phyloP scores from a whole-genome alignment of 53 echinoderm and acorn worm genomes.

The Luidia sarsii region DNA sequence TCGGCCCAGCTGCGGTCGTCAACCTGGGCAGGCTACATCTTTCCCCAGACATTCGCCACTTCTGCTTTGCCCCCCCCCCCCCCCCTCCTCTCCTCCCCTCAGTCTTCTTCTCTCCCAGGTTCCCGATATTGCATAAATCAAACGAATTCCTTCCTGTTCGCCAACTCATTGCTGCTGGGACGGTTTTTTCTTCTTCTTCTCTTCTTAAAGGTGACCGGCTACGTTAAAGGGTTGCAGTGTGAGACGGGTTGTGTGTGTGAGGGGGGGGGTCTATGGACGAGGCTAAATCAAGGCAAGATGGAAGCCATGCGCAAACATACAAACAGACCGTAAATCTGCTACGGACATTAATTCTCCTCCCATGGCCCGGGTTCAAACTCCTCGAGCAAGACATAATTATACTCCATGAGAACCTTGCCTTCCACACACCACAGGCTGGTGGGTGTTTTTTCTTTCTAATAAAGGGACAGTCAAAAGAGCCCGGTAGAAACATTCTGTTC shows the following conservation, averaged over 20 bases:
- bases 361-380: slow-evolving; percentile 2
- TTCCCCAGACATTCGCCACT: neutral
- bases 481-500: too few relatives aligned
- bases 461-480: too few relatives aligned
- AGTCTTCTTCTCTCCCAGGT: neutral
- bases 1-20: slow-evolving; percentile 27
- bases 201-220: too few relatives aligned
- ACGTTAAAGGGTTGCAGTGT: slow-evolving; percentile 28
- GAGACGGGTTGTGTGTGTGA: too few relatives aligned
- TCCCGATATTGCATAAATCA: slow-evolving; percentile 36
- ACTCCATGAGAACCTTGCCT: too few relatives aligned
- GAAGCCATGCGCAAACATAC: slow-evolving; percentile 13
- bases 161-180: neutral
- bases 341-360: neutral
- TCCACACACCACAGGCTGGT: too few relatives aligned
- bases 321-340: slow-evolving; percentile 15
- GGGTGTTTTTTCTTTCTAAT: too few relatives aligned
- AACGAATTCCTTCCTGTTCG: slow-evolving; percentile 7
- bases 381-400: too few relatives aligned
- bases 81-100: neutral
- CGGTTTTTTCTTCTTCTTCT: too few relatives aligned
- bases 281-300: slow-evolving; percentile 19
- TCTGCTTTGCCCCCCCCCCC: neutral
- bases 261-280: too few relatives aligned
- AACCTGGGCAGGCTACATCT: too few relatives aligned